These are phyloP conservation scores for Tillus elongatus DNA, from an alignment of 2,888 invertebrate species.

Conservation along the genomic window DNA sequence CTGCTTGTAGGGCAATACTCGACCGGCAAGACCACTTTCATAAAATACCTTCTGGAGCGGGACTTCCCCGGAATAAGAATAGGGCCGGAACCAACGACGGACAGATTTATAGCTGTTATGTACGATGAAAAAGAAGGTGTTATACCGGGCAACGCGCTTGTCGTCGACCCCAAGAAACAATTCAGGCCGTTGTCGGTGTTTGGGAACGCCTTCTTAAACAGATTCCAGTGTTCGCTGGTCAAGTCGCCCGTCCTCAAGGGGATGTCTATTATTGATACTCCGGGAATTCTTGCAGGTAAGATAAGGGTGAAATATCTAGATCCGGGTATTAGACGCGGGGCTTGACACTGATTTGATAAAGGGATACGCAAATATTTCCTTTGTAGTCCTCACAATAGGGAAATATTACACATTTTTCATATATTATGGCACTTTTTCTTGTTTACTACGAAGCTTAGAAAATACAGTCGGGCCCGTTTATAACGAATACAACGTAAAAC, in stretches of 20 bases:
- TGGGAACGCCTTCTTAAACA: slow-evolving; percentile 95
- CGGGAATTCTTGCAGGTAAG: slow-evolving; percentile 61
- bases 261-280: slow-evolving; percentile 95
- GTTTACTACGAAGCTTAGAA: no score
- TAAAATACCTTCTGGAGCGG: slow-evolving; percentile 81
- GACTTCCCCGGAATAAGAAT: slow-evolving; percentile 98
- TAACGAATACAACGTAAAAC: no score
- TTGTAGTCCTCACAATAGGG: no score
- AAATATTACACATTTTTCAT: no score
- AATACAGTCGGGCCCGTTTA: no score
- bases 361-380: no score
- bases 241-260: slow-evolving; percentile 85
- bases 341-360: slow-evolving; percentile 13
- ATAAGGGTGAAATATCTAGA: slow-evolving; percentile 10
- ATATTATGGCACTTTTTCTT: no score
- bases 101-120: slow-evolving; percentile 97
- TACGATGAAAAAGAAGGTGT: slow-evolving; percentile 82
- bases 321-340: slow-evolving; percentile 7
- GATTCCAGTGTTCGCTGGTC: slow-evolving; percentile 91
- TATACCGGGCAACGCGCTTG: slow-evolving; percentile 96
- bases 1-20: slow-evolving; percentile 95
- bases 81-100: slow-evolving; percentile 99
- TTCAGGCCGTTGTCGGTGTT: slow-evolving; percentile 92
- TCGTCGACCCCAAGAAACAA: slow-evolving; percentile 94
- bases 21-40: slow-evolving; percentile 94